These are phyloP conservation scores for Lipophrys pholis DNA, from an alignment of 2,113 vertebrate genomes.

Conservation along the genomic window DNA sequence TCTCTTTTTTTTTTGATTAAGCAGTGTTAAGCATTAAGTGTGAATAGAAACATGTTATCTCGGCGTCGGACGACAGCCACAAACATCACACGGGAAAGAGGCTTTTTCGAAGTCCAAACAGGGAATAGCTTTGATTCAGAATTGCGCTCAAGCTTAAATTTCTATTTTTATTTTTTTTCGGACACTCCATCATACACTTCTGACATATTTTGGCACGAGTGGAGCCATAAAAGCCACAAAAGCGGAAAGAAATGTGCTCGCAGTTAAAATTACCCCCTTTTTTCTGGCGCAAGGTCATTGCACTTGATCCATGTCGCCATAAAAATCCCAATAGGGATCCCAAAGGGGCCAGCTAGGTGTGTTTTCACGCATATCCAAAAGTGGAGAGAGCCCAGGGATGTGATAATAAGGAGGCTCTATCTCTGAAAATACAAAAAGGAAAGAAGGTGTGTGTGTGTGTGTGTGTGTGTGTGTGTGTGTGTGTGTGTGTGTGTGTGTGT, in stretches of 20 bases:
- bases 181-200: background rate
- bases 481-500: background rate
- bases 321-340: slow-evolving; percentile 15
- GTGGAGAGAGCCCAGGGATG: background rate
- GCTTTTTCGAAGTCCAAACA: background rate
- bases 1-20: no score
- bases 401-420: background rate
- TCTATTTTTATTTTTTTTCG: background rate
- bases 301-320: slow-evolving; percentile 1
- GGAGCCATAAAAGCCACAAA: background rate
- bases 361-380: slow-evolving; percentile 8
- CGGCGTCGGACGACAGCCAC: background rate
- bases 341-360: background rate
- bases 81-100: background rate
- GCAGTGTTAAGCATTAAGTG: background rate
- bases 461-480: background rate
- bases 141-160: background rate
- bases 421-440: background rate
- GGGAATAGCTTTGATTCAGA: background rate
- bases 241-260: slow-evolving; percentile 4
- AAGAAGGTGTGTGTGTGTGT: background rate
- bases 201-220: slow-evolving; percentile 1
- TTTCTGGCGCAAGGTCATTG: slow-evolving; percentile 24
- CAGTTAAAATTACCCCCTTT: slow-evolving; percentile 10
- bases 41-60: background rate